phyloP scores from a whole-genome alignment of 1,140 invertebrate genomes.

The Drosophila kohkoa region DNA sequence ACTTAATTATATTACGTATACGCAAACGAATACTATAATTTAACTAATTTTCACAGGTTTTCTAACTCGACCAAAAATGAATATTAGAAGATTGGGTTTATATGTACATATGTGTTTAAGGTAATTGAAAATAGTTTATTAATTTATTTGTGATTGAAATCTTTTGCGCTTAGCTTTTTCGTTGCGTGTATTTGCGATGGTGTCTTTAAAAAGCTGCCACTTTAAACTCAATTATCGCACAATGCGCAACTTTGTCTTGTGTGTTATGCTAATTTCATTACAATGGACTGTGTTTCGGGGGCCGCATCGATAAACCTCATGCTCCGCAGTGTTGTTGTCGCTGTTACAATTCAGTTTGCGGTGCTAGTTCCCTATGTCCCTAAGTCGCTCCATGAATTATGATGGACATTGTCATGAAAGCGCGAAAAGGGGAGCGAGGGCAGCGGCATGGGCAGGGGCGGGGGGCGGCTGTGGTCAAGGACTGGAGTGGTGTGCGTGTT shows the following conservation, averaged over 20 bases:
- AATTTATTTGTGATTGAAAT: background rate
- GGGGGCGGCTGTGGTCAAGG: conserved; percentile 1
- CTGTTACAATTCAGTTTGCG: background rate
- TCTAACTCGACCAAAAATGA: too few relatives aligned
- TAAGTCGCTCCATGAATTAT: conserved; percentile 65
- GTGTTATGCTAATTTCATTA: conserved; percentile 75
- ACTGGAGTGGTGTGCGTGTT: conserved; percentile 51
- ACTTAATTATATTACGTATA: too few relatives aligned
- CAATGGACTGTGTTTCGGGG: conserved; percentile 40
- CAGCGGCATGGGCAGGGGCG: background rate
- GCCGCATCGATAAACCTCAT: background rate
- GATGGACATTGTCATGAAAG: conserved; percentile 77
- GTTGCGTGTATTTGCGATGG: background rate
- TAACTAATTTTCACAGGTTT: too few relatives aligned
- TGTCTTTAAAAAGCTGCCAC: conserved; percentile 22
- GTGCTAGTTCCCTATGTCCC: background rate
- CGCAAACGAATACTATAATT: too few relatives aligned
- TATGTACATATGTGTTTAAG: too few relatives aligned
- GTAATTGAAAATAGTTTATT: too few relatives aligned
- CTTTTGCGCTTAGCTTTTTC: background rate
- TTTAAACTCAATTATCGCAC: conserved; percentile 70
- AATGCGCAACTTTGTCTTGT: conserved; percentile 58
- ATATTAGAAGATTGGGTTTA: too few relatives aligned
- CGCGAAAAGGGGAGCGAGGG: conserved; percentile 34
- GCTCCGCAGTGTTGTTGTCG: background rate